Evolutionary conservation across 2,113 vertebrate genomes (phyloP).

Genomic region (Gobio gobio): DNA sequence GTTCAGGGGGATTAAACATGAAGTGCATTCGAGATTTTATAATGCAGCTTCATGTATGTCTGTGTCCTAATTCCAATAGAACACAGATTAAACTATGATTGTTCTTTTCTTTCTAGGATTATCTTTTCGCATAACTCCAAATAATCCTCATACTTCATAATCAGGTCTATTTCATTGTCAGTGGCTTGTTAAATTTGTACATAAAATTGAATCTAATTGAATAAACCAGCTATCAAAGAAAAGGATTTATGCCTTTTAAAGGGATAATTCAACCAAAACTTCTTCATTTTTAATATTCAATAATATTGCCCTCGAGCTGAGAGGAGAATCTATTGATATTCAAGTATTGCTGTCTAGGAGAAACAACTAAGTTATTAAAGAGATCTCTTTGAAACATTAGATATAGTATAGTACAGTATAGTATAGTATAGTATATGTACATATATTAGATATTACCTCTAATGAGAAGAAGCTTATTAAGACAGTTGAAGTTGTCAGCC

Average conservation of each 20-base stretch:
- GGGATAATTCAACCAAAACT: neutral
- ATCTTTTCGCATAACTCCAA: slow-evolving; percentile 19
- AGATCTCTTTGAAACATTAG: slow-evolving; percentile 21
- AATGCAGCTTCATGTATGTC: neutral
- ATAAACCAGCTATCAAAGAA: neutral
- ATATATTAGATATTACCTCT: neutral
- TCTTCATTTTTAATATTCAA: slow-evolving; percentile 5
- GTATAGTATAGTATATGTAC: neutral
- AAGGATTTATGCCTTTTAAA: neutral
- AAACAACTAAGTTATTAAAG: neutral
- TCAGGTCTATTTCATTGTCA: slow-evolving; percentile 1
- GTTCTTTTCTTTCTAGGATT: slow-evolving; percentile 20
- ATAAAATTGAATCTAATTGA: neutral
- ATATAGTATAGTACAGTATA: neutral
- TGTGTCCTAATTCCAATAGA: slow-evolving; percentile 2
- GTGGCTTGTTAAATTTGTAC: neutral
- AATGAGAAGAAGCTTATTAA: slow-evolving; percentile 38
- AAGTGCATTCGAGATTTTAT: neutral
- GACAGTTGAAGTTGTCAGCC: slow-evolving; percentile 51
- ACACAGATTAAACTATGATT: slow-evolving; percentile 13
- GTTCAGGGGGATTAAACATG: slow-evolving; percentile 3
- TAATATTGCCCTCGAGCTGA: neutral
- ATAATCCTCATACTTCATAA: slow-evolving; percentile 27
- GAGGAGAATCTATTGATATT: neutral
- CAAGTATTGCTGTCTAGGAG: neutral